Base-by-base conservation (phyloP, 2,888 invertebrate genomes). In the Palloptera scutellata region DNA sequence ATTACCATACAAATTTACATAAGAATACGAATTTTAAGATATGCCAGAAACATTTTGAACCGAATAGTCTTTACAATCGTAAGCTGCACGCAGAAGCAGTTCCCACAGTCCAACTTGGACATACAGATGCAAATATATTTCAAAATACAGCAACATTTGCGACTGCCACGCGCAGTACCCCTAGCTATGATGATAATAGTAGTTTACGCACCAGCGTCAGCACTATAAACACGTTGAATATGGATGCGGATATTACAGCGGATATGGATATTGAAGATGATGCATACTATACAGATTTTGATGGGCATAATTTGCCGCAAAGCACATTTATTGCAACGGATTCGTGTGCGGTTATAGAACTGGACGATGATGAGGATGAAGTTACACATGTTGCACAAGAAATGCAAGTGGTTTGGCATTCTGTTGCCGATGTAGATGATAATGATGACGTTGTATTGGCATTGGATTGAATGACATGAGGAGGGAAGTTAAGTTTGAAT, bases 61-160 rank as follows among this genome's bases (percentile, higher is more conserved):
- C 71, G 11, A 61, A 67, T 53, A 77, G 79, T 64, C 75, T 81
- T 54, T 63, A 64, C 15, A 60, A 66, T 40, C 70, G 72, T 9
- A 72, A 72, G 54, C 69, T 82, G 20, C 73, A 75, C 11, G 54
- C 69, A 0, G 80, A 81, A 13, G 80, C 82, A 6, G 73, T 80
- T 20, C 81, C 81, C n/a, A 81, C 82, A 9, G 70, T 78, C 54
- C 75, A 76, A 58, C 67, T 81, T 30, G 76, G 73, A 13, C 81
- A 81, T 64, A 67, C 64, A 3, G 82, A 81, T 61, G 68, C 64
- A 40, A 78, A 81, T 58, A 74, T 77, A 70, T 81, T 79, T 69
- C 69, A 73, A 19, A 81, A 79, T 64, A 75, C 63, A 15, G 64
- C 60, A 4, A 58, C 66, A 17, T 67, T 66, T 17, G 43, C 59